These are phyloP conservation scores for Idris sp. DNA, from an alignment of 1,140 invertebrate genomes.

Conservation along the genomic window DNA sequence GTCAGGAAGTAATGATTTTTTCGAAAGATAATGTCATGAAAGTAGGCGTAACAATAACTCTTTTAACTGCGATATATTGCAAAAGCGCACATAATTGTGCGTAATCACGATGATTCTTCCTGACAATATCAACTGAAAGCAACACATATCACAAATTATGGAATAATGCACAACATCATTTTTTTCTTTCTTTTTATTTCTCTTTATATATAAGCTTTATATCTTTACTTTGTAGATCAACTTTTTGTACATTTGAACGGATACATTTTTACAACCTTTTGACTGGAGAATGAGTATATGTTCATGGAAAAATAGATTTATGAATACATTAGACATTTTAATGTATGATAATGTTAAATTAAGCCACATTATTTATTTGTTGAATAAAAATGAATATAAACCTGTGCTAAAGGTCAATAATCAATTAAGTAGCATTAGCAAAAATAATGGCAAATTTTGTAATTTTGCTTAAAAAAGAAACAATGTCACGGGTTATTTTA, in stretches of 20 bases:
- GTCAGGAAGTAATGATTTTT: constrained; percentile 51
- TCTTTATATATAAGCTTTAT: constrained; percentile 17
- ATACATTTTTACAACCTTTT: constrained; percentile 23
- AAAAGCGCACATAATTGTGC: constrained; percentile 42
- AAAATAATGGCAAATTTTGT: too few relatives aligned
- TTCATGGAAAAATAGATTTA: constrained; percentile 15
- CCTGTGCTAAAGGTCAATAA: too few relatives aligned
- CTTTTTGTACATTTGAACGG: constrained; percentile 16
- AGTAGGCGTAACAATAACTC: constrained; percentile 44
- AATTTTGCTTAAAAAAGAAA: too few relatives aligned
- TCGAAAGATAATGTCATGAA: constrained; percentile 41
- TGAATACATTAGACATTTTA: background rate
- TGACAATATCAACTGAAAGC: constrained; percentile 42
- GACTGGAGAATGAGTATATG: constrained; percentile 4
- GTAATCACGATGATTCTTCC: constrained; percentile 23
- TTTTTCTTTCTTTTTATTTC: too few relatives aligned
- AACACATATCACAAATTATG: constrained; percentile 39
- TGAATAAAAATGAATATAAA: too few relatives aligned
- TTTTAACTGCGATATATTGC: constrained; percentile 32
- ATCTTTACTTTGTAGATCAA: constrained; percentile 9
- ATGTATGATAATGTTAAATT: too few relatives aligned
- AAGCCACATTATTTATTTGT: too few relatives aligned
- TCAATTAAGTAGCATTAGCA: constrained; percentile 7
- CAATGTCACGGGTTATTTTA: too few relatives aligned
- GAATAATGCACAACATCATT: constrained; percentile 16